phyloP scores from a whole-genome alignment of 2,888 invertebrate species.

The Elysia crispata region DNA sequence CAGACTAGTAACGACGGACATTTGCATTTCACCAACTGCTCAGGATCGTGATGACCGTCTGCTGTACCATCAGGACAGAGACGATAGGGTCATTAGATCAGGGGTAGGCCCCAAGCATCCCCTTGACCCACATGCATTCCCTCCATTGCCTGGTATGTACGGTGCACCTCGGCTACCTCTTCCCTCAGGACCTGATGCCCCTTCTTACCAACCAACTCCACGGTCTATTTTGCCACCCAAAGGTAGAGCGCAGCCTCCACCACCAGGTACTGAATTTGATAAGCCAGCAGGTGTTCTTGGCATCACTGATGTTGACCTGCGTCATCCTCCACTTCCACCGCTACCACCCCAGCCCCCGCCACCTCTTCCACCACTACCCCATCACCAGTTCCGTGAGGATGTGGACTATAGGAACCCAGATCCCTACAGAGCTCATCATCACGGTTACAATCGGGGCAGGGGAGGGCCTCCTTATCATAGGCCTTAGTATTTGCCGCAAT shows the following conservation, averaged over 20 bases:
- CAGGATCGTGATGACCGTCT: conserved; percentile 23
- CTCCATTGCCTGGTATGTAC: conserved; percentile 15
- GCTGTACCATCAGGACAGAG: conserved; percentile 15
- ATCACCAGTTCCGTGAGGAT: conserved; percentile 13
- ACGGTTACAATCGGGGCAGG: conserved; percentile 1
- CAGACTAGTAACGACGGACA: too few relatives aligned
- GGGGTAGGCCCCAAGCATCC: conserved; percentile 28
- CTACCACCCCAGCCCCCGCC: conserved; percentile 26
- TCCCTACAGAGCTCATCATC: not conserved
- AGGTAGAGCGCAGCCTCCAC: conserved; percentile 54
- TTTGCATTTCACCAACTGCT: too few relatives aligned
- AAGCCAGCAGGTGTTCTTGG: conserved; percentile 30
- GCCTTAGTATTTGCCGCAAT: not conserved
- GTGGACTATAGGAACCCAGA: conserved; percentile 21
- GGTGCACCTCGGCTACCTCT: conserved; percentile 17
- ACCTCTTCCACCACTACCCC: conserved; percentile 41
- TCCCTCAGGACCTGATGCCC: not conserved
- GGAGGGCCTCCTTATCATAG: conserved; percentile 16
- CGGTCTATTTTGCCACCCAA: not conserved
- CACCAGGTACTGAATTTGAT: conserved; percentile 57
- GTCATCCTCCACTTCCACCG: conserved; percentile 22
- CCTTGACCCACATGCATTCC: conserved; percentile 39
- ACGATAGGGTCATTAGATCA: conserved; percentile 18
- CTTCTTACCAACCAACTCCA: not conserved
- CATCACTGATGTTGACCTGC: conserved; percentile 45